Evolutionary conservation across 1,140 invertebrate genomes (phyloP), one percentile per base, ranked within the genome.

Genomic region (Trichogramma pretiosum): DNA sequence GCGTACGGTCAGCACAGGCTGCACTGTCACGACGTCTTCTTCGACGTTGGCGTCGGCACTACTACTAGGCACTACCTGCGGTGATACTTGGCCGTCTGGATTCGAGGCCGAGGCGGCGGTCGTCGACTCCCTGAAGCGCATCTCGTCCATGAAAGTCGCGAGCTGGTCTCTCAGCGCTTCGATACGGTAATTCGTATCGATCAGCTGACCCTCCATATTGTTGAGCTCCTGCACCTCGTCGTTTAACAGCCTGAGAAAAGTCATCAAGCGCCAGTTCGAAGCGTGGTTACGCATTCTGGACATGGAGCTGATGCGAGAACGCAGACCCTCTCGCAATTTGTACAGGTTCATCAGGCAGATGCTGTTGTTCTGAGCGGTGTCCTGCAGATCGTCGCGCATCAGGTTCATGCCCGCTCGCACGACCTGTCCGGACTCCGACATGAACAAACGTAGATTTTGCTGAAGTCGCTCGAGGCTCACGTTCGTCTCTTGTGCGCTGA

Each of bases 201-300:
- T 55, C 8, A 62, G 52, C 24, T 56, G 54, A 2, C 50, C 44
- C 19, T 63, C 57, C 48, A 62, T 56, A 26, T 58, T 54, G 14
- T 58, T 57, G 9, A 64, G 37, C 7, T 45, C 47, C 11, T 53
- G 55, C 7, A 64, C 53, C 23, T 64, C 60, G 13, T 60, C 46
- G 5, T 54, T 59, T 7, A 61, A 5, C 26, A 50, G 48, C 8
- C 56, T 57, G 7, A 55, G 39, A 10, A 64, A 48, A n/a, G 43
- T 9, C 18, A 55, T 53, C 1, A 51, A 30, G 7, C 53, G 41
- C 2, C 44, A 18, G 24, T 55, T 57, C 2, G 44, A 46, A 19
- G 28, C 39, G 8, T 5, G 9, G 24, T 50, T 52, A 0, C 38
- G 47, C 18, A 50, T 40, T 11, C 41, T 46, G 14, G 43, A 49